These are phyloP conservation scores for Oryzias celebensis DNA, from an alignment of 2,113 vertebrate genomes.

Conservation along the genomic window DNA sequence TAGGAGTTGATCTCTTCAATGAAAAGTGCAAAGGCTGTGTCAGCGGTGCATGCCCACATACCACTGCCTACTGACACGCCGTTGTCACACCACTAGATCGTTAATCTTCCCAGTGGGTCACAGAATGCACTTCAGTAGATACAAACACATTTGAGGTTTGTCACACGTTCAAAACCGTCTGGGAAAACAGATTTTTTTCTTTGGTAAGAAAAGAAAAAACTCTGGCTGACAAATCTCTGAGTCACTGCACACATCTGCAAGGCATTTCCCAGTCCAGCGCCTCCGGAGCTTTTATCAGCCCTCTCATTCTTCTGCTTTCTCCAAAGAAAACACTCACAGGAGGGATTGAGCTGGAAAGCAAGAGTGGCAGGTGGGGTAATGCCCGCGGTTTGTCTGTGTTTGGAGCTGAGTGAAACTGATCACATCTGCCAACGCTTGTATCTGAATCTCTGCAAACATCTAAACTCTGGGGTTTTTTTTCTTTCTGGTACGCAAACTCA, in stretches of 20 bases:
- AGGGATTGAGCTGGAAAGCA: constrained; percentile 21
- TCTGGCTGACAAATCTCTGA: constrained; percentile 45
- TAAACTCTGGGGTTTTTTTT: too few species aligned
- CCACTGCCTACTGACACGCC: constrained; percentile 15
- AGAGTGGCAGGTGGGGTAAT: constrained; percentile 45
- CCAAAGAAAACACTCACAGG: constrained; percentile 36
- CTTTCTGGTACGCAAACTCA: constrained; percentile 24
- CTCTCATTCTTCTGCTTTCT: constrained; percentile 19
- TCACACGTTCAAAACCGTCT: constrained; percentile 18
- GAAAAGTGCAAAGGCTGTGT: constrained; percentile 42
- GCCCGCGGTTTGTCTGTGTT: constrained; percentile 24
- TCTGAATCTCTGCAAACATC: constrained; percentile 28
- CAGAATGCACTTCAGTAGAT: constrained; percentile 6
- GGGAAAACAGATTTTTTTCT: constrained; percentile 24
- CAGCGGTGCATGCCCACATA: constrained; percentile 38
- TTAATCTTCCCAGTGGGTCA: constrained; percentile 41
- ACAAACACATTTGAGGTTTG: constrained; percentile 9
- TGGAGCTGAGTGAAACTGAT: constrained; percentile 42
- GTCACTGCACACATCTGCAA: constrained; percentile 65
- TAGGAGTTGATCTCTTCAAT: constrained; percentile 30
- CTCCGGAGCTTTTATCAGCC: constrained; percentile 18
- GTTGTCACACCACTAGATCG: constrained; percentile 33
- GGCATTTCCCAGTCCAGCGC: constrained; percentile 52
- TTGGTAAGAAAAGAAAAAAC: constrained; percentile 15
- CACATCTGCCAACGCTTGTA: constrained; percentile 52